Evolutionary conservation across 2,888 invertebrate genomes (phyloP).

Genomic region (Chrysodeixis includens): DNA sequence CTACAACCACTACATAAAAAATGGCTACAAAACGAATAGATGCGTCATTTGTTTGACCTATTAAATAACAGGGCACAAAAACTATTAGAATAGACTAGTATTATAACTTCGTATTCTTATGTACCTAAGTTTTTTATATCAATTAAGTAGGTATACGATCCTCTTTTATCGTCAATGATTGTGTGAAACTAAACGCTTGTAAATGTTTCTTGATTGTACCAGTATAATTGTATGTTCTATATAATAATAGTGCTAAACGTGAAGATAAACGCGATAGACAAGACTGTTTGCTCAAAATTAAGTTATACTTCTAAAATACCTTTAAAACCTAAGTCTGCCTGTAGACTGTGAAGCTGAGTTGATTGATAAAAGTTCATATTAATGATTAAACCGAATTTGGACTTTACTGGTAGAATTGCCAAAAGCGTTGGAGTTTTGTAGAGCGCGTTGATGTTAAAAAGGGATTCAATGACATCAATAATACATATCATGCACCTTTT

Average conservation of each 20-base stretch:
- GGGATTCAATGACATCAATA: too few relatives aligned
- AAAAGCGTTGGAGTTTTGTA: too few relatives aligned
- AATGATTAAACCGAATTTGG: not conserved
- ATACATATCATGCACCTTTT: too few relatives aligned
- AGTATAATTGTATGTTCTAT: conserved; percentile 37
- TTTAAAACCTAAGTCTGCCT: too few relatives aligned
- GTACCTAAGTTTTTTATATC: conserved; percentile 61
- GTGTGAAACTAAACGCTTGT: conserved; percentile 53
- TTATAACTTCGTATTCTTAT: conserved; percentile 38
- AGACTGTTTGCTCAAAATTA: not conserved
- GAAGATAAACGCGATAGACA: not conserved
- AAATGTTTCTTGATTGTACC: conserved; percentile 52
- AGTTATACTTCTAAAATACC: not conserved
- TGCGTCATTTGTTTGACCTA: conserved; percentile 80
- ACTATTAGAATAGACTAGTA: conserved; percentile 44
- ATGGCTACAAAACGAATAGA: conserved; percentile 51
- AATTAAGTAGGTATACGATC: conserved; percentile 64
- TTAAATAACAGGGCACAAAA: conserved; percentile 68
- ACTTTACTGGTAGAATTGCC: not conserved
- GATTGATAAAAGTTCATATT: too few relatives aligned
- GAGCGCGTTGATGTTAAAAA: too few relatives aligned
- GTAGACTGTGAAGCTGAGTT: too few relatives aligned
- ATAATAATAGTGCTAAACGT: not conserved
- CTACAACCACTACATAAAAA: conserved; percentile 40
- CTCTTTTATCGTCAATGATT: conserved; percentile 62